phyloP scores from a whole-genome alignment of 2,888 invertebrate genomes.

The Resseliella maxima region DNA sequence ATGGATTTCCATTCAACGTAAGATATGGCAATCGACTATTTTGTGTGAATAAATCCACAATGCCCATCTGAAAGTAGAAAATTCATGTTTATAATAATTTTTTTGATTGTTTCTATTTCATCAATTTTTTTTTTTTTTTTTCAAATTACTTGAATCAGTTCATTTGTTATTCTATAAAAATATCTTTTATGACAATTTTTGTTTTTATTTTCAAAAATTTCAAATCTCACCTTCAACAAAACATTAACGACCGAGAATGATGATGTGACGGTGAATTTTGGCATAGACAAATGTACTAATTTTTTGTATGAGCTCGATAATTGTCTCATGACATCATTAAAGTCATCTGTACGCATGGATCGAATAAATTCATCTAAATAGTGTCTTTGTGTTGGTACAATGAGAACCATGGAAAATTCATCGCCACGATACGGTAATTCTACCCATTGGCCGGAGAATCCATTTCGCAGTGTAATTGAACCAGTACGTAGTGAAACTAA shows the following conservation, averaged over 20 bases:
- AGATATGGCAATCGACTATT: constrained; percentile 66
- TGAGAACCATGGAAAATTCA: constrained; percentile 69
- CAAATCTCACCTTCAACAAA: constrained; percentile 60
- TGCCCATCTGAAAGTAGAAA: constrained; percentile 66
- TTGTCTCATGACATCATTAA: constrained; percentile 61
- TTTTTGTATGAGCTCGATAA: constrained; percentile 37
- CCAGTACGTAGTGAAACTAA: constrained; percentile 68
- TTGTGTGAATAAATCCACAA: constrained; percentile 67
- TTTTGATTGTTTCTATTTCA: not conserved
- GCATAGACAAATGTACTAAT: constrained; percentile 59
- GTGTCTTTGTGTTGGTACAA: constrained; percentile 66
- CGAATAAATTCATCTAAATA: constrained; percentile 64
- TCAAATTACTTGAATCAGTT: not conserved
- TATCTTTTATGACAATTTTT: too few relatives aligned
- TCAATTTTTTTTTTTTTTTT: not conserved
- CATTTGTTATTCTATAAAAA: too few relatives aligned
- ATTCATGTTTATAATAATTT: not conserved
- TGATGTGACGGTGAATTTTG: constrained; percentile 60
- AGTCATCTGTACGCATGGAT: constrained; percentile 63
- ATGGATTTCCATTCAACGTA: not conserved
- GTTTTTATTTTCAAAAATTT: too few relatives aligned
- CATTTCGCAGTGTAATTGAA: constrained; percentile 68
- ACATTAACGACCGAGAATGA: constrained; percentile 59
- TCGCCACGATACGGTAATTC: constrained; percentile 75
- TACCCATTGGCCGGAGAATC: constrained; percentile 73